phyloP scores from a whole-genome alignment of 2,888 invertebrate species.

The Acanthosepion pharaonis region DNA sequence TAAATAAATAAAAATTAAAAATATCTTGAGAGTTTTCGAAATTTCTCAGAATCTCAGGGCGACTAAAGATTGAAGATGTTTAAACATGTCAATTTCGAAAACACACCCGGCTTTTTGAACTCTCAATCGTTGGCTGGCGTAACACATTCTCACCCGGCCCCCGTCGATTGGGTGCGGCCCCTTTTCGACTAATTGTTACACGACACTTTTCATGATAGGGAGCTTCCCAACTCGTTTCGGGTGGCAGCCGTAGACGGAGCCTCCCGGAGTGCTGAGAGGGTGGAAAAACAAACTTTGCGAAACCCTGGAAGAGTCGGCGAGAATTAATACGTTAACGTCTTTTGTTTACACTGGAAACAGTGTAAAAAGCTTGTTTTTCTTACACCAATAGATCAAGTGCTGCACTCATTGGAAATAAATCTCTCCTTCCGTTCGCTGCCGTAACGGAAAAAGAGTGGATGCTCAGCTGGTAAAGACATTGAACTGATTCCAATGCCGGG shows the following conservation, averaged over 20 bases:
- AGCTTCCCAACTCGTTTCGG: background rate
- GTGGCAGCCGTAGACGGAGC: background rate
- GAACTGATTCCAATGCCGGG: background rate
- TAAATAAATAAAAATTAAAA: too few relatives aligned
- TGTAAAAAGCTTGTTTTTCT: background rate
- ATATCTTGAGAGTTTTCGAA: background rate
- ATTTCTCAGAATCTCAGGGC: background rate
- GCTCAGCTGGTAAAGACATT: background rate
- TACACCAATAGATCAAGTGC: constrained; percentile 33
- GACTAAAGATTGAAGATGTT: background rate
- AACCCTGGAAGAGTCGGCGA: background rate
- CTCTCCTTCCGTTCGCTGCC: background rate
- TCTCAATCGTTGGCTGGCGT: background rate
- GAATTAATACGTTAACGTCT: background rate
- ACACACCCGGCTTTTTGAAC: background rate
- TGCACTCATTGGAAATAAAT: background rate
- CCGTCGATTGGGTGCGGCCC: background rate
- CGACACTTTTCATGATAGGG: background rate
- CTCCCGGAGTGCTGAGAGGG: background rate
- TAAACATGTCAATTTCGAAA: background rate
- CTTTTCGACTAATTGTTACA: constrained; percentile 23
- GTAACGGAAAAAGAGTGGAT: background rate
- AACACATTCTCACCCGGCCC: background rate
- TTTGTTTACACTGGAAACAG: background rate
- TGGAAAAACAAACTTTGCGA: constrained; percentile 12